A percentile compares a stretch with the other conserved stretches of the same genome.
phyloP scores from a whole-genome alignment of 1,140 invertebrate species.

The Euura lappo region DNA sequence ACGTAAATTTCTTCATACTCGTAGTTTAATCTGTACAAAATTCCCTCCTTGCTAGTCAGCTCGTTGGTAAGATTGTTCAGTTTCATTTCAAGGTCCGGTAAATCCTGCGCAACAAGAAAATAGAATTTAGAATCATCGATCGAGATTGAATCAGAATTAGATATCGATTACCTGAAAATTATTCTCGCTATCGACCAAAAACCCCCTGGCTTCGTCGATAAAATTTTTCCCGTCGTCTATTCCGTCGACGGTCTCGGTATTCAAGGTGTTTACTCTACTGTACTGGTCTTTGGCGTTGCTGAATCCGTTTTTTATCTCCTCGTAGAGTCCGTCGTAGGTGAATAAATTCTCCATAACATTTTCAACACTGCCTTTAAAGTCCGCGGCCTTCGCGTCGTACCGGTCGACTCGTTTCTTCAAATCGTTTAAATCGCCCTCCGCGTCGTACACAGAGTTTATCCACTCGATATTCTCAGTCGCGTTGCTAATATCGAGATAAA shows the following conservation, averaged over 20 bases:
- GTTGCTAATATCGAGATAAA: slow-evolving; percentile 29
- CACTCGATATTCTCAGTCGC: slow-evolving; percentile 46
- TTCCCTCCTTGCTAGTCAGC: slow-evolving; percentile 65
- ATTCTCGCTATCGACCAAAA: slow-evolving; percentile 46
- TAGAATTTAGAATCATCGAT: not conserved
- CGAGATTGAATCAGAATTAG: too few relatives aligned
- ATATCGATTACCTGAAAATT: slow-evolving; percentile 46
- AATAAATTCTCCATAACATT: slow-evolving; percentile 49
- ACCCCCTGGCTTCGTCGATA: slow-evolving; percentile 40
- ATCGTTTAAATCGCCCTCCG: slow-evolving; percentile 51
- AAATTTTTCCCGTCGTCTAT: slow-evolving; percentile 44
- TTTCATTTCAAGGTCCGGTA: slow-evolving; percentile 46
- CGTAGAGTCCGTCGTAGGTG: slow-evolving; percentile 49
- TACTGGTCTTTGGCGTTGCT: slow-evolving; percentile 32
- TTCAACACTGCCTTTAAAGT: slow-evolving; percentile 44
- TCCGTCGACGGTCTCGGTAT: slow-evolving; percentile 33
- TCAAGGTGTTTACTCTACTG: slow-evolving; percentile 34
- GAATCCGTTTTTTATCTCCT: slow-evolving; percentile 43
- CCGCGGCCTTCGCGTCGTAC: slow-evolving; percentile 46
- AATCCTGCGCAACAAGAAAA: slow-evolving; percentile 31
- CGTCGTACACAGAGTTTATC: slow-evolving; percentile 55
- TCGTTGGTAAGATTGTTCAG: slow-evolving; percentile 52
- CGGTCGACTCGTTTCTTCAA: slow-evolving; percentile 43
- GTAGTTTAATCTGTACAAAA: slow-evolving; percentile 70
- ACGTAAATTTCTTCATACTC: slow-evolving; percentile 72